Percentiles rank a stretch among this genome's conserved stretches.
These are phyloP conservation scores for Platycheirus rosarum DNA, from an alignment of 2,888 invertebrate genomes.

Conservation along the genomic window DNA sequence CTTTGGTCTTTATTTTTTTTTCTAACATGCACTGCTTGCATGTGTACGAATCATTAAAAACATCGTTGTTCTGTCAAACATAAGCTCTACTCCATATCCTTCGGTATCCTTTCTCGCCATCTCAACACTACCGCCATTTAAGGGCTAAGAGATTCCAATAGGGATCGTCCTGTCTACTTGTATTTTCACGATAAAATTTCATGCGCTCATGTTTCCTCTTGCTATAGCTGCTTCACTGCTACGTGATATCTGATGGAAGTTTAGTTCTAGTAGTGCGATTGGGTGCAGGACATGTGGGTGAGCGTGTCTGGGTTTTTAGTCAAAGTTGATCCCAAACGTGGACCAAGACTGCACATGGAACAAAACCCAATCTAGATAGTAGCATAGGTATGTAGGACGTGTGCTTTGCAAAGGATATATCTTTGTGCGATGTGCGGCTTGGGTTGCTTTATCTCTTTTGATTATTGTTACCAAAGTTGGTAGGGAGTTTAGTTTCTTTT, in stretches of 20 bases:
- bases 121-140: conserved; percentile 55
- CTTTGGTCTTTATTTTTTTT: not conserved
- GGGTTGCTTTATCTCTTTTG: conserved; percentile 52
- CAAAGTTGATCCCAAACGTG: conserved; percentile 47
- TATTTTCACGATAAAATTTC: conserved; percentile 47
- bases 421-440: conserved; percentile 30
- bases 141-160: conserved; percentile 49
- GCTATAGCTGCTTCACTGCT: conserved; percentile 16
- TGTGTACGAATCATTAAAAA: conserved; percentile 44
- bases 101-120: conserved; percentile 35
- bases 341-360: conserved; percentile 27
- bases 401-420: conserved; percentile 32
- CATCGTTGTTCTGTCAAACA: conserved; percentile 49
- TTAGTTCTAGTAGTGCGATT: conserved; percentile 29
- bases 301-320: conserved; percentile 41
- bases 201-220: conserved; percentile 42
- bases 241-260: conserved; percentile 65
- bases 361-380: conserved; percentile 1
- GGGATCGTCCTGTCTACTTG: conserved; percentile 27
- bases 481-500: conserved; percentile 33
- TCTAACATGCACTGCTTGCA: conserved; percentile 33
- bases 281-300: conserved; percentile 9
- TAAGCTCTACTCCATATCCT: conserved; percentile 34
- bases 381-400: not conserved
- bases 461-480: conserved; percentile 58